These are phyloP conservation scores for Athalia circularis DNA, from an alignment of 2,888 invertebrate species.

Conservation along the genomic window DNA sequence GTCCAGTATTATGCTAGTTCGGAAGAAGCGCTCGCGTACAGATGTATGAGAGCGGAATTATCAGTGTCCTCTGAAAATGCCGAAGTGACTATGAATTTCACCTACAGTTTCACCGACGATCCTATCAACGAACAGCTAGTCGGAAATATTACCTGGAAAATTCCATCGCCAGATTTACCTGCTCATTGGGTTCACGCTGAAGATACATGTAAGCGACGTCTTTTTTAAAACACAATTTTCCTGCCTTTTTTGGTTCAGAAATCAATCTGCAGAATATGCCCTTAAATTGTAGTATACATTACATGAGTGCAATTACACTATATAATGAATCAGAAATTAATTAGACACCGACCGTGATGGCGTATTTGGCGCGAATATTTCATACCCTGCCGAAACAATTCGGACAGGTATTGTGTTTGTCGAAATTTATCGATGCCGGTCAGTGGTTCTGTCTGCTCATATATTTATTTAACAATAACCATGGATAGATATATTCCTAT, in stretches of 20 bases:
- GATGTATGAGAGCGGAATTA: slow-evolving; percentile 89
- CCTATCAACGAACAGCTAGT: slow-evolving; percentile 86
- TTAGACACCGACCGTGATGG: neutral
- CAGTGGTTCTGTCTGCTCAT: neutral
- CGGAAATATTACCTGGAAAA: slow-evolving; percentile 92
- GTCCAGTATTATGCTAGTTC: slow-evolving; percentile 93
- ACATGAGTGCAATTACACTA: neutral
- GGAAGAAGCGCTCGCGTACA: slow-evolving; percentile 89
- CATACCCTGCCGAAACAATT: slow-evolving; percentile 15
- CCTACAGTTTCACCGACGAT: slow-evolving; percentile 90
- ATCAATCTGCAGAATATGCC: neutral
- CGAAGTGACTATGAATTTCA: slow-evolving; percentile 91
- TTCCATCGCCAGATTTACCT: slow-evolving; percentile 83
- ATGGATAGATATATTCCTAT: neutral
- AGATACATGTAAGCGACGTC: slow-evolving; percentile 82
- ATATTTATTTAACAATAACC: slow-evolving; percentile 16
- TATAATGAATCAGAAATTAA: neutral
- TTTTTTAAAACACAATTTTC: neutral
- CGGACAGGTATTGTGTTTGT: slow-evolving; percentile 30
- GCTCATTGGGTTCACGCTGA: slow-evolving; percentile 93
- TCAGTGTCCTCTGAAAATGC: slow-evolving; percentile 75
- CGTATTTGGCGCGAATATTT: slow-evolving; percentile 15
- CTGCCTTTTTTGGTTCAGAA: neutral
- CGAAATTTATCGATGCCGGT: slow-evolving; percentile 5
- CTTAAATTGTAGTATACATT: too few species aligned